These are phyloP conservation scores for Hoplodrina ambigua DNA, from an alignment of 2,888 invertebrate genomes.

Conservation along the genomic window DNA sequence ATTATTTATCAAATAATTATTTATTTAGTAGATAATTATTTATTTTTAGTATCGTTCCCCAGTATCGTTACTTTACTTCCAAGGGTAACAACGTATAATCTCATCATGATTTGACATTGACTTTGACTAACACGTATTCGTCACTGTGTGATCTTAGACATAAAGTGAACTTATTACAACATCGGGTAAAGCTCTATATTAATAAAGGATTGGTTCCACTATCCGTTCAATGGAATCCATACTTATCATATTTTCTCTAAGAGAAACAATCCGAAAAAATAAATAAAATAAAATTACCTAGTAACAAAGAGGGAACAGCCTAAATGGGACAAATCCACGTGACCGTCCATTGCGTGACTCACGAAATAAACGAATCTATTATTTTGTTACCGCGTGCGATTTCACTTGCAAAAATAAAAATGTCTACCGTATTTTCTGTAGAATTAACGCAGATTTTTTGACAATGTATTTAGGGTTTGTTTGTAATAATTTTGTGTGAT, in stretches of 20 bases:
- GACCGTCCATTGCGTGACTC: slow-evolving; percentile 64
- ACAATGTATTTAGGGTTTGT: slow-evolving; percentile 13
- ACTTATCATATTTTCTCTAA: background rate
- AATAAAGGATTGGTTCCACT: too few species aligned
- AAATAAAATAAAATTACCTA: slow-evolving; percentile 30
- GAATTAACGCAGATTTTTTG: slow-evolving; percentile 28
- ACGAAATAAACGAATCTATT: slow-evolving; percentile 68
- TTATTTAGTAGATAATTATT: too few species aligned
- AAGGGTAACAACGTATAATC: background rate
- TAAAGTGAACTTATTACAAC: too few species aligned
- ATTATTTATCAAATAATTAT: too few species aligned
- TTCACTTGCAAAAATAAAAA: slow-evolving; percentile 64
- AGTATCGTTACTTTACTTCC: background rate
- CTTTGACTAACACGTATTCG: too few species aligned
- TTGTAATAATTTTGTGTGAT: slow-evolving; percentile 21
- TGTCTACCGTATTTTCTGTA: slow-evolving; percentile 4
- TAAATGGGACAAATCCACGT: slow-evolving; percentile 42
- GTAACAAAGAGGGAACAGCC: slow-evolving; percentile 23
- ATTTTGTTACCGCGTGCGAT: slow-evolving; percentile 59
- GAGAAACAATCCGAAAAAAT: background rate
- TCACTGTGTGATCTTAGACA: too few species aligned
- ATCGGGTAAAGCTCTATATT: too few species aligned
- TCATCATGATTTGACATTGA: background rate
- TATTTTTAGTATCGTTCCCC: background rate
- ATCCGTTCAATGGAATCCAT: too few species aligned